phyloP scores from a whole-genome alignment of 2,113 vertebrate species.

The Sinosuthora webbiana region DNA sequence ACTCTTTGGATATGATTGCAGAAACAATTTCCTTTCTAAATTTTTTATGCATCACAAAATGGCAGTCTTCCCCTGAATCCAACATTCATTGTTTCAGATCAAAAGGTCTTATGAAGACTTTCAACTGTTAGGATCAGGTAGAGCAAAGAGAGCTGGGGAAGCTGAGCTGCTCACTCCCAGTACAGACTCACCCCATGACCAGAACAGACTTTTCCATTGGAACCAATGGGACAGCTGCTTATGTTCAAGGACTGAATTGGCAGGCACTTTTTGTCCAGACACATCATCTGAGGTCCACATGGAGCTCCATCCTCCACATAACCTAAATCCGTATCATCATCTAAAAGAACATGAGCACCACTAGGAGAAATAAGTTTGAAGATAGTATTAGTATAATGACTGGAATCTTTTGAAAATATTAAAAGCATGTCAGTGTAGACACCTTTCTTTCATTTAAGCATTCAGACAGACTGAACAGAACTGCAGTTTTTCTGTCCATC shows the following conservation, averaged over 20 bases:
- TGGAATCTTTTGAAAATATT: neutral
- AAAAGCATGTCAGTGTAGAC: neutral
- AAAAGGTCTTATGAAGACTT: neutral
- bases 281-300: constrained; percentile 99
- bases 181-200: constrained; percentile 90
- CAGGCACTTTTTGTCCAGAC: constrained; percentile 96
- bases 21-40: neutral
- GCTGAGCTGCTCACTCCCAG: neutral
- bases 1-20: neutral
- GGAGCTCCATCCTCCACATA: constrained; percentile 97
- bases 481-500: neutral
- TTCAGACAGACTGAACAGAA: neutral
- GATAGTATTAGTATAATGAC: neutral
- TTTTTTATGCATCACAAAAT: neutral
- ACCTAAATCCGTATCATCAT: constrained; percentile 95
- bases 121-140: neutral
- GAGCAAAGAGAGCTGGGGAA: neutral
- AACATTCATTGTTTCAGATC: neutral
- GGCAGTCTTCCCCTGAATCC: neutral
- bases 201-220: constrained; percentile 92
- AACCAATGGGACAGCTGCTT: constrained; percentile 90
- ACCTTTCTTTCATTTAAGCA: neutral
- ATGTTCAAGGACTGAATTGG: constrained; percentile 95
- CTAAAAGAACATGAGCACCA: constrained; percentile 94
- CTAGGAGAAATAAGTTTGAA: constrained; percentile 68